These are phyloP conservation scores for Lucilia sericata DNA, from an alignment of 1,140 invertebrate genomes.

Conservation along the genomic window DNA sequence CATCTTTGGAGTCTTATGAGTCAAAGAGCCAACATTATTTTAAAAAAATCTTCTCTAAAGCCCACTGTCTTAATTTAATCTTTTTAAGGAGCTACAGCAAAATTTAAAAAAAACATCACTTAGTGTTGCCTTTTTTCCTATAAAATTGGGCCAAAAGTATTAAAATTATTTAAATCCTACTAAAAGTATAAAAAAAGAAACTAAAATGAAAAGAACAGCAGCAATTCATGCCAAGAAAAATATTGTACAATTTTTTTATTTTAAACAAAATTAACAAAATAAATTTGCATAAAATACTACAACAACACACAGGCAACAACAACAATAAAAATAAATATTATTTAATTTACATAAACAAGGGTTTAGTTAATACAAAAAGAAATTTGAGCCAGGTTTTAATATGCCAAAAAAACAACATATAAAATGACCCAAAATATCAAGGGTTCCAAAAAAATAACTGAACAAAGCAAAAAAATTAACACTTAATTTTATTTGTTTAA, in stretches of 20 bases:
- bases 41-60: too few species aligned
- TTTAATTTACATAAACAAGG: constrained; percentile 9
- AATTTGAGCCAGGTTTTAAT: background rate
- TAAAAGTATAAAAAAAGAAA: background rate
- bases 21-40: too few species aligned
- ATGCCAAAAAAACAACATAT: background rate
- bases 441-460: background rate
- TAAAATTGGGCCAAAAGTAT: constrained; percentile 37
- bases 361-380: background rate
- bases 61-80: constrained; percentile 1
- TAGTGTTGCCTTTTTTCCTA: background rate
- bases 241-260: background rate
- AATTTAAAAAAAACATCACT: background rate
- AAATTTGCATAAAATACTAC: constrained; percentile 24
- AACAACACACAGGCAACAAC: background rate
- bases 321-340: constrained; percentile 6
- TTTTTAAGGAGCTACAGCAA: background rate
- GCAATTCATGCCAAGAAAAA: constrained; percentile 16
- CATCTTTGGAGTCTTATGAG: too few species aligned
- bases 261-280: constrained; percentile 28
- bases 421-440: background rate
- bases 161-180: constrained; percentile 28
- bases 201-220: background rate
- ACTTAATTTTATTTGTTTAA: background rate
- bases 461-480: background rate